Evolutionary conservation across 2,797 vertebrate species (phyloP), one percentile per base, ranked within the genome.

Genomic region (Cynodonichthys magdalenae): DNA sequence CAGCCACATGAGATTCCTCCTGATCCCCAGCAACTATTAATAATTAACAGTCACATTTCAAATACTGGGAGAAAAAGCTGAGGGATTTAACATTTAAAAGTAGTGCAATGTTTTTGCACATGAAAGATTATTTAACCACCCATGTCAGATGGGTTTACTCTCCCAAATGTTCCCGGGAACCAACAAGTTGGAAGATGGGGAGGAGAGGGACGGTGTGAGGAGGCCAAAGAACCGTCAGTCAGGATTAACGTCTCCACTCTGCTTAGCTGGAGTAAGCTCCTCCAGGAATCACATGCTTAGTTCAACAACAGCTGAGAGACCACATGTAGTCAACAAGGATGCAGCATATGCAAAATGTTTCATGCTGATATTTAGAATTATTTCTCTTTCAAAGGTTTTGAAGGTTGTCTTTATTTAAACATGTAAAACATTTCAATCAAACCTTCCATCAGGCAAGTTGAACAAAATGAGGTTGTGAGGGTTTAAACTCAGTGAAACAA

Each of bases 11-110:
- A 39, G 64, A 66, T 61, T 79, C n/a, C 58, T 62, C 28, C 8
- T 63, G 59, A 71, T 62, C 61, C 69, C 63, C 53, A 63, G 48
- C 34, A 48, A 55, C 49, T 59, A 60, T 76, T 18, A 79, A 86
- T 82, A 56, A 77, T 74, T 74, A 19, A 83, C 63, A 7, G 31
- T 49, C 44, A 72, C 3, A 50, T 54, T 69, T 70, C 11, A 55
- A 60, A 58, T 14, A 41, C 6, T 7, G 15, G 24, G 3, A 44
- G 47, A 59, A 34, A 29, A 12, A 18, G 59, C 34, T 39, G 36
- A 39, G 36, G 11, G 36, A 39, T 39, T 12, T 39, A 39, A 52
- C 50, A 28, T 39, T 31, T 39, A 28, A 15, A 28, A 58, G 18
- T n/a, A n/a, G 24, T 29, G 10, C 6, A 10, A 7, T 7, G 7